Evolutionary conservation across 2,888 invertebrate species (phyloP).

Genomic region (Sipha maydis): DNA sequence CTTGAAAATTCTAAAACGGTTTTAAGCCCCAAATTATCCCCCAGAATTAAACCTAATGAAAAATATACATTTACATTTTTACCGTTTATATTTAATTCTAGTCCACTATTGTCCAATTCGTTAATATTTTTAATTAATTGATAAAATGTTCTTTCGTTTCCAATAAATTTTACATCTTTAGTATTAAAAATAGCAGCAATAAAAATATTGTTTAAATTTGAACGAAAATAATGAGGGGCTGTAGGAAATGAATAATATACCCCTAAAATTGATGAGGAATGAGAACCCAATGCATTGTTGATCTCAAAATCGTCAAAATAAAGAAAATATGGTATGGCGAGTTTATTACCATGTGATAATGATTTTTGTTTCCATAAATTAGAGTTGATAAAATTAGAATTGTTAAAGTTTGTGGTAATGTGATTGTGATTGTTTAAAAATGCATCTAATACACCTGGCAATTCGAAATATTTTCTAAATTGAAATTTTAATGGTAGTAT

Average conservation of each 20-base stretch:
- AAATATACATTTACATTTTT: neutral
- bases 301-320: constrained; percentile 11
- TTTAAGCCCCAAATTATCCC: constrained; percentile 3
- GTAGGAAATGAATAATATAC: constrained; percentile 24
- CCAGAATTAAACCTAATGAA: constrained; percentile 1
- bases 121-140: constrained; percentile 18
- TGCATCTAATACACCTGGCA: neutral
- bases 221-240: neutral
- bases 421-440: constrained; percentile 1
- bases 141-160: constrained; percentile 23
- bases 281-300: neutral
- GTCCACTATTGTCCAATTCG: neutral
- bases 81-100: neutral
- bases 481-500: constrained; percentile 19
- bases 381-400: constrained; percentile 7
- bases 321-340: neutral
- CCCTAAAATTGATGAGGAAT: neutral
- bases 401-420: neutral
- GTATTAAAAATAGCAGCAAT: constrained; percentile 13
- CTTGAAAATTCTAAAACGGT: constrained; percentile 11
- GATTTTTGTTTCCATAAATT: constrained; percentile 2
- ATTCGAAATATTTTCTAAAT: neutral
- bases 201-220: constrained; percentile 15
- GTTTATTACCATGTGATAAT: neutral
- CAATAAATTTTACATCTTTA: constrained; percentile 11